Base-by-base conservation (phyloP, 2,888 invertebrate genomes). In the Aphodius granarius region DNA sequence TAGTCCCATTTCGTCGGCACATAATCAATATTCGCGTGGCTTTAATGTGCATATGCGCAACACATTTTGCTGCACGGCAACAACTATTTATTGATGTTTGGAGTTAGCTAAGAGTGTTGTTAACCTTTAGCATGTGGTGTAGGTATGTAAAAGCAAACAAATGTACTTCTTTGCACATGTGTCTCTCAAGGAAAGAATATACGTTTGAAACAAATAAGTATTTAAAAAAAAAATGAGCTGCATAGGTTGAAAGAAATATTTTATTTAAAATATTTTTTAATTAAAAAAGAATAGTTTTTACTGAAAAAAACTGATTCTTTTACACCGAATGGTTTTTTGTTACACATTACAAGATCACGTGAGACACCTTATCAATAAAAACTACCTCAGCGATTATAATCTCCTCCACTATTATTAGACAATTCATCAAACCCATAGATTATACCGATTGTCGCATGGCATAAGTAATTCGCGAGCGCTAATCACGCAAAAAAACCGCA, bases 391-490 rank as follows among this genome's bases (percentile, higher is more conserved):
- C 65, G 65, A 65, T 65, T 6, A 6, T 65, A 18, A 65, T 65
- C 65, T 65, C 5, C n/a, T 18, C 65, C 65, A 18, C 6, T 13
- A 43, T 13, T 6, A 43, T 9, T 43, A 9, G 9, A 43, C 9
- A 9, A 43, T 43, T 43, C 43, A 43, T 43, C 43, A 43, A 6
- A 13, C 43, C 43, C 43, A 13, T 43, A 43, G 43, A 43, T 65
- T 65, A 65, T 18, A 6, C 3, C 65, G n/a, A 65, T 65, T 71
- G 71, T 18, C 21, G 71, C 71, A 71, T 65, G 71, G 43, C 19
- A 21, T 71, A 15, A n/a, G 22, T 43, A 71, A 71, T 23, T 71
- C 23, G 22, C 43, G 6, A 22, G 18, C 71, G 71, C 19, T 71
- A 71, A 71, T 18, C 20, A 18, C 22, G 20, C 23, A n/a, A 65